Evolutionary conservation across 2,113 vertebrate genomes (phyloP).

Genomic region (Lepus europaeus): DNA sequence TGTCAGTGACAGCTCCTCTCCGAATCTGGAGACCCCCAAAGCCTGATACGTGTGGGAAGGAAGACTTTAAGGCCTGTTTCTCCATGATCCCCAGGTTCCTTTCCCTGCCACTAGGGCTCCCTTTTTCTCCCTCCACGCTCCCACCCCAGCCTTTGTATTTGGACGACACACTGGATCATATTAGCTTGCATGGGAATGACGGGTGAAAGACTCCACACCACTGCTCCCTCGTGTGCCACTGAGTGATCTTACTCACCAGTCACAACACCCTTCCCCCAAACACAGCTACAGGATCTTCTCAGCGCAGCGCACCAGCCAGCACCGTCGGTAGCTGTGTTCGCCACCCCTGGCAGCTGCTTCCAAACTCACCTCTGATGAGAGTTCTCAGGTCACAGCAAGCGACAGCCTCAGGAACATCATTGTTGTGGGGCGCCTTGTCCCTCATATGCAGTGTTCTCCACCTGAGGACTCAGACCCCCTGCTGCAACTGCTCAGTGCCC

Average conservation of each 20-base stretch:
- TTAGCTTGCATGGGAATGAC: not conserved
- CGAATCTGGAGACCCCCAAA: not conserved
- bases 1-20: not conserved
- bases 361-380: not conserved
- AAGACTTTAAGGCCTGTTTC: not conserved
- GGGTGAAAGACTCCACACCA: not conserved
- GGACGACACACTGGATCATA: not conserved
- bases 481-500: not conserved
- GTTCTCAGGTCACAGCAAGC: not conserved
- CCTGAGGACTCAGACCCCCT: not conserved
- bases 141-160: not conserved
- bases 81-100: not conserved
- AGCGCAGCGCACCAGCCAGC: not conserved
- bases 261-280: not conserved
- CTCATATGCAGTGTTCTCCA: not conserved
- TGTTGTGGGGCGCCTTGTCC: fast-evolving
- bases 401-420: not conserved
- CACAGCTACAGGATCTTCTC: not conserved
- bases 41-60: not conserved
- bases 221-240: not conserved
- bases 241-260: not conserved
- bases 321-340: not conserved
- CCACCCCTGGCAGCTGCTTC: not conserved
- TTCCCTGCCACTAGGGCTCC: not conserved
- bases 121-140: no score